Conservation (phyloP, 2,888 invertebrate genomes). For the Coelogynopora nodosa region DNA sequence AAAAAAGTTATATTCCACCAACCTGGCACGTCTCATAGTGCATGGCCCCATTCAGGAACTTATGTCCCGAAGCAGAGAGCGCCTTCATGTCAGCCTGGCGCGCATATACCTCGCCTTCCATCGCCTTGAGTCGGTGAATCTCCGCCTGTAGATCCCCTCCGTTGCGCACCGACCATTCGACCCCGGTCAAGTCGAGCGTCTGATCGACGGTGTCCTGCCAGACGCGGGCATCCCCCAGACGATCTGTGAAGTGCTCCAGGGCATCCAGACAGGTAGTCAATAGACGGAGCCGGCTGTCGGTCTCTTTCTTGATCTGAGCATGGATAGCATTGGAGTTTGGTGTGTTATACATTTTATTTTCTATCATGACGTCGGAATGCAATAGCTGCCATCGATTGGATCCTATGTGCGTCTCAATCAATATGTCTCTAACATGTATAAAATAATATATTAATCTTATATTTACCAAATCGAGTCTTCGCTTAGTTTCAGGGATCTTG, state of each 20-base stretch:
- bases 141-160: conserved; percentile 21
- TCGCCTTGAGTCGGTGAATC: conserved; percentile 36
- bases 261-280: conserved; percentile 40
- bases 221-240: conserved; percentile 32
- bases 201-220: conserved; percentile 29
- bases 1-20: background rate
- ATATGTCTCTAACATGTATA: background rate
- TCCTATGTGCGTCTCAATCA: too few species aligned
- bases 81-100: conserved; percentile 38
- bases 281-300: conserved; percentile 33
- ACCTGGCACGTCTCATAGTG: conserved; percentile 29
- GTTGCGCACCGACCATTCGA: background rate
- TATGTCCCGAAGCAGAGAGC: conserved; percentile 10
- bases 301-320: conserved; percentile 43
- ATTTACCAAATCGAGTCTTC: conserved; percentile 25
- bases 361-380: too few species aligned
- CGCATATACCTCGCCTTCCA: conserved; percentile 36
- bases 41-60: background rate
- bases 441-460: background rate
- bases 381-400: too few species aligned
- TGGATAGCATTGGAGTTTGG: too few species aligned
- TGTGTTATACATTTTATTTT: too few species aligned
- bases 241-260: conserved; percentile 43
- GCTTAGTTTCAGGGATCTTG: background rate
- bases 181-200: conserved; percentile 5